Base-by-base conservation (phyloP, 2,888 invertebrate species). In the Thumatha senex region DNA sequence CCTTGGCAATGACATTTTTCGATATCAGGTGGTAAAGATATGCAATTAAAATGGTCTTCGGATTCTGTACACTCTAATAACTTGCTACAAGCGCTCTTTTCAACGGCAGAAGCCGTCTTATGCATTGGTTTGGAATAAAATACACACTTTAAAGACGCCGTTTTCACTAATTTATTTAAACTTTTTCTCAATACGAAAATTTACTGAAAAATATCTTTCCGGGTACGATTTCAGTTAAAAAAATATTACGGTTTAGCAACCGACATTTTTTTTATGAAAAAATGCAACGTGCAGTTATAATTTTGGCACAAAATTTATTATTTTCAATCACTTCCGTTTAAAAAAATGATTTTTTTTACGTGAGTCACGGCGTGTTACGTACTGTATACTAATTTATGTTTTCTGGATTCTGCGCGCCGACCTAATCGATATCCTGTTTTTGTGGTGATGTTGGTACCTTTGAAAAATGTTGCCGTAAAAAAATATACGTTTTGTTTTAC, bases 1-100 rank as follows among this genome's bases (percentile, higher is more conserved):
- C 67, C 94, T 82, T 51, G 94, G 94, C 61, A 94, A 72, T 70
- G 94, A 94, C 94, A 94, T 93, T 75, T 82, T 53, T 85, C 78
- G 1, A 90, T 90, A 14, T 90, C 89, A 0, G 89, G 89, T n/a
- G 87, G 86, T 51, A 89, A 56, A 0, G 84, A 77, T 42, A 84
- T 70, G 52, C 76, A 80, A 18, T 71, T 75, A 76, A 85, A 84
- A 56, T 86, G 82, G 41, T 89, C 89, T 54, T 90, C 90, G 0
- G 90, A 84, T 51, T 91, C 90, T 55, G 90, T 91, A 0, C 89
- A 89, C 52, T 79, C 82, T 50, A 53, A 29, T 0, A 89, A 67
- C 56, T 80, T 78, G 13, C 61, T 57, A 15, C 61, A 58, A 15
- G 64, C 67, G 59, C 70, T 72, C 62, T 74, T 77, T 48, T 59